These are phyloP conservation scores for Drosophila athabasca DNA, from an alignment of 1,140 invertebrate genomes.

Conservation along the genomic window DNA sequence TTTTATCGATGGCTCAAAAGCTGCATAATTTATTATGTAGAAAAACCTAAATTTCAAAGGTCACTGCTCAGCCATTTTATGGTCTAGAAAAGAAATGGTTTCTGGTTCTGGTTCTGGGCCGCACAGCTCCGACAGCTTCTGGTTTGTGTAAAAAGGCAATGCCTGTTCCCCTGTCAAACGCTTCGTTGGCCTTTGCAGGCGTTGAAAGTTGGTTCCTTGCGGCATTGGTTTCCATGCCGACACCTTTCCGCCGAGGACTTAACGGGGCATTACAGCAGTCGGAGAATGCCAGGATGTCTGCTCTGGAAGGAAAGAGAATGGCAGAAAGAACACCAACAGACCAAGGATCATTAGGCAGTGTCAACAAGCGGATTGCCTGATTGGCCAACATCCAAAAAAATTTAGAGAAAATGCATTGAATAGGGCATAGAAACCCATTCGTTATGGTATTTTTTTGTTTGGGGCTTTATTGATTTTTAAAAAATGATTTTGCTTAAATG, in stretches of 20 bases:
- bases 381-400: conserved; percentile 32
- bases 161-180: conserved; percentile 75
- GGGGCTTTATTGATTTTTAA: conserved; percentile 76
- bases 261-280: conserved; percentile 35
- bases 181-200: conserved; percentile 50
- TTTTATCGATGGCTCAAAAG: conserved; percentile 63
- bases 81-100: conserved; percentile 22
- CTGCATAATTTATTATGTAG: conserved; percentile 67
- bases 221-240: conserved; percentile 39
- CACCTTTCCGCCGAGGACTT: conserved; percentile 44
- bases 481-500: conserved; percentile 71
- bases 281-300: conserved; percentile 38
- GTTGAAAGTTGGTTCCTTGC: conserved; percentile 41
- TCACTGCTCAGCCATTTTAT: conserved; percentile 62
- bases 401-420: too few relatives aligned
- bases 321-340: background rate
- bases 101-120: conserved; percentile 1
- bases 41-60: conserved; percentile 46
- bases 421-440: background rate
- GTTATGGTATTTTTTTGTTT: conserved; percentile 36
- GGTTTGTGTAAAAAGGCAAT: conserved; percentile 59
- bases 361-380: conserved; percentile 34
- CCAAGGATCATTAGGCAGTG: conserved; percentile 63
- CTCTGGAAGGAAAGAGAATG: conserved; percentile 26
- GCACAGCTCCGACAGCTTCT: conserved; percentile 4